Conservation (phyloP, 2,113 vertebrate species). For the Leptodactylus fuscus region DNA sequence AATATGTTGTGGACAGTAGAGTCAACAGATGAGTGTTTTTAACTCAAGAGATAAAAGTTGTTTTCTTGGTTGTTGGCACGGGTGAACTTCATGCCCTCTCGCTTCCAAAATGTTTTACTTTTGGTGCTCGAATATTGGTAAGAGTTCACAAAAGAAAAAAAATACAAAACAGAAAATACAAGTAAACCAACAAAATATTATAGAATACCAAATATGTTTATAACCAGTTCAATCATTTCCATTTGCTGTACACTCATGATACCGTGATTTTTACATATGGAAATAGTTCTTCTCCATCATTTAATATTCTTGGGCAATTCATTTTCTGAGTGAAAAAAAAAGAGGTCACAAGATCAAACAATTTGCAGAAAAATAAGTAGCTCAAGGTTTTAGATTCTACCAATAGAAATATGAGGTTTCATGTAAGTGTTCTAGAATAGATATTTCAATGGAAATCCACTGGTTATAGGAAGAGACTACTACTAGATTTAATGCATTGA, state of each 20-base stretch:
- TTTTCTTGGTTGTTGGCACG: not conserved
- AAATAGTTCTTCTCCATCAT: not conserved
- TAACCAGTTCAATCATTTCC: not conserved
- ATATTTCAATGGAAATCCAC: not conserved
- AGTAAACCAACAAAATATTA: no score
- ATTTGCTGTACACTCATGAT: not conserved
- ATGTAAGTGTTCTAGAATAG: not conserved
- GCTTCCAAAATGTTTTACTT: not conserved
- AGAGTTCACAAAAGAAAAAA: not conserved
- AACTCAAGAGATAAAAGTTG: not conserved
- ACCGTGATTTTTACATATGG: not conserved
- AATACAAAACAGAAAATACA: no score
- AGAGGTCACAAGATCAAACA: not conserved
- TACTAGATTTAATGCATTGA: no score
- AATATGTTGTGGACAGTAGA: not conserved
- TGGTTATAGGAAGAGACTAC: not conserved
- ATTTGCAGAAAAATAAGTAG: not conserved
- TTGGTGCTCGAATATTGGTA: not conserved
- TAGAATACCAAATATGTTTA: slow-evolving; percentile 14
- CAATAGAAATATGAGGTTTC: not conserved
- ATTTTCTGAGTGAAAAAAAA: not conserved
- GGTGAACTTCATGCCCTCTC: not conserved
- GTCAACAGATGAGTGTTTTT: not conserved
- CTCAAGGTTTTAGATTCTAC: not conserved
- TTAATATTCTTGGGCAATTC: not conserved